Evolutionary conservation across 30 jellyfish, hydroid and myxozoan genomes (phyloP).

Genomic region (Hydra vulgaris): DNA sequence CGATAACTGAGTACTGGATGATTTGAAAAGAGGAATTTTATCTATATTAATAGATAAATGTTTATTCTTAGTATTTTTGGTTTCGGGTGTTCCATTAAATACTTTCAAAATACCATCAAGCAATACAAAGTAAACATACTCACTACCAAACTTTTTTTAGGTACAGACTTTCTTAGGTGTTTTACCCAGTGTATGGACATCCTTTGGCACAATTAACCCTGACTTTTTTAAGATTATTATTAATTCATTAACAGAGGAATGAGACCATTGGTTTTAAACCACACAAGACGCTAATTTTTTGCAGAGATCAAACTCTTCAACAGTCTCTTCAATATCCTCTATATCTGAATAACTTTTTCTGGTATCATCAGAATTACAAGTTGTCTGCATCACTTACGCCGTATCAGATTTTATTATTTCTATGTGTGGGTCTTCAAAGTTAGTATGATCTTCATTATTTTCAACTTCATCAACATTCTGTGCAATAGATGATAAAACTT

Average conservation of each 20-base stretch:
- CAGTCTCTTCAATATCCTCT: too few relatives aligned
- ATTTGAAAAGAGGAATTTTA: too few relatives aligned
- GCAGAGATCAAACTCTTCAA: too few relatives aligned
- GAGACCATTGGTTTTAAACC: too few relatives aligned
- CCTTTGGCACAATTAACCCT: slow-evolving; percentile 27
- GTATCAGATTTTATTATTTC: background rate
- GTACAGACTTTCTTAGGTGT: too few relatives aligned
- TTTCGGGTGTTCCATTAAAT: too few relatives aligned
- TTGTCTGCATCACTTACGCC: too few relatives aligned
- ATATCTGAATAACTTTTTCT: background rate
- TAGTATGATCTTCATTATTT: background rate
- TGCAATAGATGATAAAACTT: background rate
- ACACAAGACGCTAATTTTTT: too few relatives aligned
- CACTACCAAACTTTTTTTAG: slow-evolving; percentile 26
- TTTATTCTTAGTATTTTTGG: too few relatives aligned
- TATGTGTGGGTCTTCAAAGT: background rate
- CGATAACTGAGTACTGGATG: slow-evolving; percentile 32
- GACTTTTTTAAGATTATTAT: background rate
- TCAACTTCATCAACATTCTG: background rate
- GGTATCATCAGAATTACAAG: background rate
- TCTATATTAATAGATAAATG: too few relatives aligned
- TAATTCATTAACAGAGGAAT: slow-evolving; percentile 9
- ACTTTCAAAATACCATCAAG: background rate
- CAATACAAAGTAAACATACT: slow-evolving; percentile 22
- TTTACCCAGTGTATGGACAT: slow-evolving; percentile 19